Evolutionary conservation across 2,113 vertebrate species (phyloP).

Genomic region (Tringa solitaria): DNA sequence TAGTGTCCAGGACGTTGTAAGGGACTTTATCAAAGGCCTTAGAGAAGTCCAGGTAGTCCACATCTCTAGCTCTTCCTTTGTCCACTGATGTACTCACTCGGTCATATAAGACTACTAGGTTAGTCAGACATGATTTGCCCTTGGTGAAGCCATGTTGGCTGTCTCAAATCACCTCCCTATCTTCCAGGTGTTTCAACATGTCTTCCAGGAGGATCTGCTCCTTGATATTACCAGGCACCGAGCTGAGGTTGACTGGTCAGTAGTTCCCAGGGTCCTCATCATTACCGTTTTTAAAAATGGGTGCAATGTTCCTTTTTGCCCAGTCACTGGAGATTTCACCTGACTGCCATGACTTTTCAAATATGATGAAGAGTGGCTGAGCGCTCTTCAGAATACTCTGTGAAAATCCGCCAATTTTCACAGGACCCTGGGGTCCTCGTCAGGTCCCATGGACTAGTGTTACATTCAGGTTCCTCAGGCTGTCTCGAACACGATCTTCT

Average conservation of each 20-base stretch:
- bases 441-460: background rate
- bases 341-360: background rate
- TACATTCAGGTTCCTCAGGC: background rate
- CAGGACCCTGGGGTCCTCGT: background rate
- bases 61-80: accelerated
- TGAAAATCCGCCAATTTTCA: background rate
- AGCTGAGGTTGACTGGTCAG: background rate
- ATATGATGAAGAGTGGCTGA: background rate
- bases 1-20: background rate
- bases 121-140: background rate
- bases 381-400: no score
- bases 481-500: background rate
- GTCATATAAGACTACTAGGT: background rate
- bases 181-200: background rate
- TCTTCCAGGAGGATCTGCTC: background rate
- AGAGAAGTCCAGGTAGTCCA: background rate
- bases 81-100: background rate
- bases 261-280: background rate
- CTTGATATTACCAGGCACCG: no score
- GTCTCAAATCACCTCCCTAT: background rate
- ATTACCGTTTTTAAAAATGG: background rate
- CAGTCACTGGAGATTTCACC: background rate
- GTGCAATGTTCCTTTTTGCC: background rate
- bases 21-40: background rate
- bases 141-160: background rate